Evolutionary conservation across 2,113 vertebrate genomes (phyloP).

Genomic region (Diphyllodes magnificus): DNA sequence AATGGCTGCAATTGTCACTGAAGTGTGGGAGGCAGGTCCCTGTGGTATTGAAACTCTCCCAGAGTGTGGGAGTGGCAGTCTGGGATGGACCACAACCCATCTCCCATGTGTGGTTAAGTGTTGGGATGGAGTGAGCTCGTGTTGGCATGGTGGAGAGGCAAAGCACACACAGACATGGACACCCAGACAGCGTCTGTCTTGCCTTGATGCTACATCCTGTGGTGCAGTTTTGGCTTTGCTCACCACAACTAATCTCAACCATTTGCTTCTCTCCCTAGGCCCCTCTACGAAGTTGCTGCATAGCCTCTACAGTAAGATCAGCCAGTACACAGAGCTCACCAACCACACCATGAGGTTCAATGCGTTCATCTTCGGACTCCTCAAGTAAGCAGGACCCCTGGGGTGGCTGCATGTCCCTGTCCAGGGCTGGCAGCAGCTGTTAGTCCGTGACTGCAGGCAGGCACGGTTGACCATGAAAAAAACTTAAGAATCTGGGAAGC

Average conservation of each 20-base stretch:
- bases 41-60: not conserved
- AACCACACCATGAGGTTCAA: slow-evolving; percentile 93
- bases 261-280: slow-evolving; percentile 64
- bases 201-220: not conserved
- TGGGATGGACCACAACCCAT: not conserved
- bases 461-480: not conserved
- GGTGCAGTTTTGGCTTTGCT: not conserved
- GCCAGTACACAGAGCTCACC: slow-evolving; percentile 88
- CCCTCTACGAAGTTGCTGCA: slow-evolving; percentile 92
- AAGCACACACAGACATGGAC: not conserved
- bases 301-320: slow-evolving; percentile 86
- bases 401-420: not conserved
- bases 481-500: not conserved
- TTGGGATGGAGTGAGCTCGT: not conserved
- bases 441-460: not conserved
- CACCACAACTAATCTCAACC: not conserved
- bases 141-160: fast-evolving
- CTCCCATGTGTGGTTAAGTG: not conserved
- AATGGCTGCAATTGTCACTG: not conserved
- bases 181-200: fast-evolving
- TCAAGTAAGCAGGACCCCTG: slow-evolving; percentile 82
- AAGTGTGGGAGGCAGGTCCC: not conserved
- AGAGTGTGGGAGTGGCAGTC: not conserved
- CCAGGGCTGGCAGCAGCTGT: not conserved
- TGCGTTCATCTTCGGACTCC: slow-evolving; percentile 93